Evolutionary conservation across 2,797 vertebrate genomes (phyloP).

Genomic region (Pangasius sanitwongsei): DNA sequence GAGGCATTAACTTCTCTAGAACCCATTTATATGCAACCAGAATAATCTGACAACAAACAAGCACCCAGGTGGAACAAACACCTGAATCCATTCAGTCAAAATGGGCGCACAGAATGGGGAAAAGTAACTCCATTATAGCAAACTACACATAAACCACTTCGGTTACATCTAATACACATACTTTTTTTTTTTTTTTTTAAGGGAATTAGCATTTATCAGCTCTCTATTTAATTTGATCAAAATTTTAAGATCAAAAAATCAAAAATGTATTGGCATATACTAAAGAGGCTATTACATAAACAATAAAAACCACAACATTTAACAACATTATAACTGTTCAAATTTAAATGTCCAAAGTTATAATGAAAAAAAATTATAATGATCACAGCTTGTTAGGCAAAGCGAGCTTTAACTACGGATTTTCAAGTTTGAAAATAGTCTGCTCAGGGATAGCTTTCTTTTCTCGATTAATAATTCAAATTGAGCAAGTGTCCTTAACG

Average conservation of each 20-base stretch:
- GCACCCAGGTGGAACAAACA: conserved; percentile 29
- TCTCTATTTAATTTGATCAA: not conserved
- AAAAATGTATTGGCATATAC: not conserved
- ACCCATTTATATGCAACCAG: conserved; percentile 1
- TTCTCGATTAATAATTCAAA: not conserved
- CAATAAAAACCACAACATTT: conserved; percentile 2
- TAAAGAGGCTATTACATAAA: not conserved
- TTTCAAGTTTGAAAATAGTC: not conserved
- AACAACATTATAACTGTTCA: not conserved
- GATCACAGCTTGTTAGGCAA: not conserved
- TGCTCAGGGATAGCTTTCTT: not conserved
- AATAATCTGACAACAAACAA: conserved; percentile 40
- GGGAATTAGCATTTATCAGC: not conserved
- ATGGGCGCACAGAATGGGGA: conserved; percentile 30
- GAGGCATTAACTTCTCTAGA: conserved; percentile 8
- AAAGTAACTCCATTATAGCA: not conserved
- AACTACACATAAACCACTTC: not conserved
- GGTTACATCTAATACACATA: conserved; percentile 5
- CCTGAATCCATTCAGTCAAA: conserved; percentile 9
- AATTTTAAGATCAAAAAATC: not conserved
- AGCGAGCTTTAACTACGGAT: not conserved
- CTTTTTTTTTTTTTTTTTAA: not conserved
- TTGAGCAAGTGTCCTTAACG: not conserved
- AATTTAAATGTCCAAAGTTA: not conserved
- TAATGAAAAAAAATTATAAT: not conserved